A percentile compares a stretch with the other conserved stretches of the same genome.
These are phyloP conservation scores for Macrosiphum euphorbiae DNA, from an alignment of 2,888 invertebrate genomes.

Conservation along the genomic window DNA sequence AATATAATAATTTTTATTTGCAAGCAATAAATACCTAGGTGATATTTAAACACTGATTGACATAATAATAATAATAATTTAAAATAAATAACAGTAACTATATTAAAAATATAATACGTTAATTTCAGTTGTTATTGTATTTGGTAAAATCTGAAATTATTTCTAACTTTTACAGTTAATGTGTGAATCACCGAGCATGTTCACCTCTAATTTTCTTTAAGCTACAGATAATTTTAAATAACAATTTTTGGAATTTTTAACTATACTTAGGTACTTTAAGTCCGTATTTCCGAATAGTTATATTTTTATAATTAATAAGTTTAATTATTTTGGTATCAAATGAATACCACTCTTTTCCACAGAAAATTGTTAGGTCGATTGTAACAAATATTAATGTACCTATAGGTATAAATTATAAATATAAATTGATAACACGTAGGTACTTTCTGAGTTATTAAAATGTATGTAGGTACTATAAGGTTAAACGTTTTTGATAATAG, in stretches of 20 bases:
- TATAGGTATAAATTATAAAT: neutral
- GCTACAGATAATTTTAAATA: neutral
- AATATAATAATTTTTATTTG: neutral
- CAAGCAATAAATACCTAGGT: neutral
- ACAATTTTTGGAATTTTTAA: neutral
- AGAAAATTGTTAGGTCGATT: neutral
- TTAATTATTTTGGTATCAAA: neutral
- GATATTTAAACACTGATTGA: neutral
- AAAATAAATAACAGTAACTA: neutral
- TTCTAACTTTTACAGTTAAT: neutral
- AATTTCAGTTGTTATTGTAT: neutral
- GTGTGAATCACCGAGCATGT: neutral
- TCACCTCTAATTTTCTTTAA: neutral
- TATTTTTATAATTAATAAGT: neutral
- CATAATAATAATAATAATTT: neutral
- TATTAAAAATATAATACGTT: neutral
- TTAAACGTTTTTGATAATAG: neutral
- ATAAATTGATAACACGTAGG: neutral
- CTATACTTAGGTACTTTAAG: neutral
- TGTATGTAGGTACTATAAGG: neutral
- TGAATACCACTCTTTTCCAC: neutral
- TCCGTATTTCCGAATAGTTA: neutral
- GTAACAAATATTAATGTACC: neutral
- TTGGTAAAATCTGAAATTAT: neutral
- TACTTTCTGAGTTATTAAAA: neutral